Conservation (phyloP, 2,113 vertebrate species). For the Bettongia penicillata region DNA sequence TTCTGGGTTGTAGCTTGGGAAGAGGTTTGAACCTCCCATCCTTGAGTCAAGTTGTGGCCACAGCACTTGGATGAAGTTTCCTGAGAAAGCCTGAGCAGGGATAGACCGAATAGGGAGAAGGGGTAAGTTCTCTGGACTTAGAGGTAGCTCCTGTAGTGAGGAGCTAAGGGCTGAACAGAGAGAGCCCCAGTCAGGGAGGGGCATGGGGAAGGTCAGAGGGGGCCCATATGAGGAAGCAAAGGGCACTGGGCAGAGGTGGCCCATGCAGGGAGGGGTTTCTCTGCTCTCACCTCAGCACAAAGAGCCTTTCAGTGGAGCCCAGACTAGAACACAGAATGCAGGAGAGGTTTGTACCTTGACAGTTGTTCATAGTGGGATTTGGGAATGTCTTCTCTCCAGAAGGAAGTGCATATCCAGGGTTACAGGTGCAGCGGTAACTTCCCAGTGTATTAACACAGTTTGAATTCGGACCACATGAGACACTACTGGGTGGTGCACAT, state of each 20-base stretch:
- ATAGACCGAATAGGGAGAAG: too few species aligned
- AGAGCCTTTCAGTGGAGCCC: background rate
- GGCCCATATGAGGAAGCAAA: background rate
- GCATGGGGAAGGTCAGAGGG: too few species aligned
- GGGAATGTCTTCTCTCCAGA: conserved; percentile 8
- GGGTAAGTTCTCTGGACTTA: too few species aligned
- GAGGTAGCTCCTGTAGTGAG: too few species aligned
- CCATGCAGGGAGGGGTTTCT: background rate
- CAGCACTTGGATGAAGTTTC: too few species aligned
- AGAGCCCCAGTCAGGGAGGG: too few species aligned
- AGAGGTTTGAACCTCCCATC: too few species aligned
- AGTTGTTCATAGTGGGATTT: background rate
- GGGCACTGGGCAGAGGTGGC: too few species aligned
- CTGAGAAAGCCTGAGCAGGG: too few species aligned
- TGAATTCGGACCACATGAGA: conserved; percentile 51
- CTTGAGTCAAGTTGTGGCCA: too few species aligned
- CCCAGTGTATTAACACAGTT: conserved; percentile 24
- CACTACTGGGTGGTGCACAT: conserved; percentile 3
- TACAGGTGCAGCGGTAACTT: conserved; percentile 35
- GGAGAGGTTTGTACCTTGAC: conserved; percentile 45
- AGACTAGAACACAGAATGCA: background rate
- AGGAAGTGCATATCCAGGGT: background rate
- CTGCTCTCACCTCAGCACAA: background rate
- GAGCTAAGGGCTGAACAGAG: too few species aligned
- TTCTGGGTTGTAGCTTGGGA: too few species aligned